Evolutionary conservation across 2,888 invertebrate species (phyloP), one percentile per base, ranked within the genome.

Genomic region (Ornithoptera priamus): DNA sequence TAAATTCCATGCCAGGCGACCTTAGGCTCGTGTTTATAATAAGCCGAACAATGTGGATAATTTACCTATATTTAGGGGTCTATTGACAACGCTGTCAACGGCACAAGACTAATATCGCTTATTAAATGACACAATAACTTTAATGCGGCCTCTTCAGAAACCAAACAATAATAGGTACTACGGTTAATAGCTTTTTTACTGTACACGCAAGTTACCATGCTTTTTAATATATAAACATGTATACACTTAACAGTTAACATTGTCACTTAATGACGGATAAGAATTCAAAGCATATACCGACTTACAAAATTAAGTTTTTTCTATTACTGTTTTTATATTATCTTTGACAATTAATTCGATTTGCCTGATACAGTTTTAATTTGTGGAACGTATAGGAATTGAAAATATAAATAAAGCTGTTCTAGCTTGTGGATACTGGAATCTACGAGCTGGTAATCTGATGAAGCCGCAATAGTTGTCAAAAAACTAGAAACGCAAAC

Each of bases 21-120:
- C 76, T 72, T 60, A 79, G 81, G 81, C 80, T 85, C 82, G 81
- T 80, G 77, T 79, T 79, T 80, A 82, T 80, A 81, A 79, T 66
- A 62, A 72, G 68, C 63, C 77, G 79, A 77, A 75, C 81, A 82
- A 81, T 82, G 78, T 79, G 74, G 79, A 80, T 83, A 83, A 84
- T 84, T 83, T 83, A 77, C 76, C 77, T 68, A 72, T 74, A 75
- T 30, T 30, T 46, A 46, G 74, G 73, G 73, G n/a, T 74, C 71
- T 72, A 78, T 79, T 75, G 76, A 81, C 77, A 78, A 78, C 50
- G 71, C 78, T 80, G 81, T 80, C 76, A 80, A 74, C 78, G 73
- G 71, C 72, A 71, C 69, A 75, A 76, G 73, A 73, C 72, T 72
- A 65, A 71, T 71, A 68, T 71, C 67, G 64, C 57, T 65, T 70